phyloP scores from a whole-genome alignment of 2,113 vertebrate species.

The Dissostichus mawsoni region DNA sequence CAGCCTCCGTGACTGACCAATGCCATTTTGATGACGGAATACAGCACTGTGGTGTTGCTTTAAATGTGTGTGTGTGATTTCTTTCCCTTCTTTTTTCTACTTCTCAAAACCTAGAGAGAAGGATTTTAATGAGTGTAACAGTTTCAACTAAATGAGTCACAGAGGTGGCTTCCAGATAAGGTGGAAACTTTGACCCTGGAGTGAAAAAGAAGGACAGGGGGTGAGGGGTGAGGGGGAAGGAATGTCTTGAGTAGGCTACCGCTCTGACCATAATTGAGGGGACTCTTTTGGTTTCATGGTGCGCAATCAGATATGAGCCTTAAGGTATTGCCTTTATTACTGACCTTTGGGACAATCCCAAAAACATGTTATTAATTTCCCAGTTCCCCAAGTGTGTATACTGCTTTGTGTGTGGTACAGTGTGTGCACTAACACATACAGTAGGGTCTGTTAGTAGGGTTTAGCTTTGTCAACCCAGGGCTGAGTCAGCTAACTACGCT shows the following conservation, averaged over 20 bases:
- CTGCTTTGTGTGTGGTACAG: background rate
- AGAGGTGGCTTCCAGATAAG: slow-evolving; percentile 83
- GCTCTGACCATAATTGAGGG: slow-evolving; percentile 48
- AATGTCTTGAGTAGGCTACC: slow-evolving; percentile 60
- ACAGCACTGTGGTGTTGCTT: too few species aligned
- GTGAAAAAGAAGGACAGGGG: slow-evolving; percentile 65
- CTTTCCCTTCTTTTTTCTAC: slow-evolving; percentile 4
- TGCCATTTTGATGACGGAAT: too few species aligned
- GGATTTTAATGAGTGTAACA: slow-evolving; percentile 72
- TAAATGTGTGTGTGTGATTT: too few species aligned
- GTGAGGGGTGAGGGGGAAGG: slow-evolving; percentile 31
- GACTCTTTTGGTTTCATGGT: slow-evolving; percentile 46
- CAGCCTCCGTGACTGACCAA: too few species aligned
- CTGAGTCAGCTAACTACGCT: too few species aligned
- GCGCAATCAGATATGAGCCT: slow-evolving; percentile 45
- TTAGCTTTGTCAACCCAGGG: too few species aligned
- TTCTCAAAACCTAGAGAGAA: slow-evolving; percentile 38
- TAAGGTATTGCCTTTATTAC: slow-evolving; percentile 31
- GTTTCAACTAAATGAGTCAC: slow-evolving; percentile 76
- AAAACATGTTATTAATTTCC: slow-evolving; percentile 9
- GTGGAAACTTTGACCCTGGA: slow-evolving; percentile 79
- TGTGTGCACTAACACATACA: too few species aligned
- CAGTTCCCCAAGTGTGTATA: background rate
- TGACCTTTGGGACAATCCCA: slow-evolving; percentile 42
- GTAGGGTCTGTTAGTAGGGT: too few species aligned